Evolutionary conservation across 2,797 vertebrate species (phyloP).

Genomic region (Myotis findleyi): DNA sequence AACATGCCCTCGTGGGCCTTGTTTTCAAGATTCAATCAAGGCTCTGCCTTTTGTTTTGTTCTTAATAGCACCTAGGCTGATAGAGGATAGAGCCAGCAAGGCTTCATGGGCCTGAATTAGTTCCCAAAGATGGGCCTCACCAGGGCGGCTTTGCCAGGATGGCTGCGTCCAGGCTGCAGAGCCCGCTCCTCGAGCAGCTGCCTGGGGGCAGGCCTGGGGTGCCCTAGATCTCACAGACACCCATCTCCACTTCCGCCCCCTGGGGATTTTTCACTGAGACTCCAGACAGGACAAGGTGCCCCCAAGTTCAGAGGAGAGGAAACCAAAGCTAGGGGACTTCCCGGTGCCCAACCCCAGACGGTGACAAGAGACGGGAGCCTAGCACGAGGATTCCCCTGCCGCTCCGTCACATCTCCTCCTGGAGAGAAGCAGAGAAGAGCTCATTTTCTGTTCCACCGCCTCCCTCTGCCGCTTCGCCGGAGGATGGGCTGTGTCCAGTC

Average conservation of each 20-base stretch:
- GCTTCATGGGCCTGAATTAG: not conserved
- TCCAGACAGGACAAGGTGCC: slow-evolving; percentile 36
- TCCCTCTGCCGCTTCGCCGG: not conserved
- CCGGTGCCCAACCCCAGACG: slow-evolving; percentile 20
- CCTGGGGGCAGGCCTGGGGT: not conserved
- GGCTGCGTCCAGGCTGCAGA: not conserved
- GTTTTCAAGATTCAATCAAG: slow-evolving; percentile 51
- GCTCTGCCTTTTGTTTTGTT: slow-evolving; percentile 59
- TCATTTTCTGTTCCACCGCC: not conserved
- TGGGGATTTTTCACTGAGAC: slow-evolving; percentile 74
- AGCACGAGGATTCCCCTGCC: slow-evolving; percentile 45
- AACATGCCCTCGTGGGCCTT: not conserved
- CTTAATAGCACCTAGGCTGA: not conserved
- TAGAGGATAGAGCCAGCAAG: not conserved
- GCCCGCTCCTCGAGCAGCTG: not conserved
- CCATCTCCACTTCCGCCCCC: slow-evolving; percentile 4
- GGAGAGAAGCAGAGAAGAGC: not conserved
- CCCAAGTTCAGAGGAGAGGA: slow-evolving; percentile 66
- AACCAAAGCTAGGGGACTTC: slow-evolving; percentile 75
- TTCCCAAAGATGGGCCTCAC: not conserved
- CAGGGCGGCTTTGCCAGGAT: not conserved
- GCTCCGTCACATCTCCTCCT: not conserved
- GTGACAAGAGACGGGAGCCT: not conserved
- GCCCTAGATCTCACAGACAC: slow-evolving; percentile 52
- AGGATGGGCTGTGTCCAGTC: too few relatives aligned